Evolutionary conservation across 2,888 invertebrate genomes (phyloP).

Genomic region (Thymelicus acteon): DNA sequence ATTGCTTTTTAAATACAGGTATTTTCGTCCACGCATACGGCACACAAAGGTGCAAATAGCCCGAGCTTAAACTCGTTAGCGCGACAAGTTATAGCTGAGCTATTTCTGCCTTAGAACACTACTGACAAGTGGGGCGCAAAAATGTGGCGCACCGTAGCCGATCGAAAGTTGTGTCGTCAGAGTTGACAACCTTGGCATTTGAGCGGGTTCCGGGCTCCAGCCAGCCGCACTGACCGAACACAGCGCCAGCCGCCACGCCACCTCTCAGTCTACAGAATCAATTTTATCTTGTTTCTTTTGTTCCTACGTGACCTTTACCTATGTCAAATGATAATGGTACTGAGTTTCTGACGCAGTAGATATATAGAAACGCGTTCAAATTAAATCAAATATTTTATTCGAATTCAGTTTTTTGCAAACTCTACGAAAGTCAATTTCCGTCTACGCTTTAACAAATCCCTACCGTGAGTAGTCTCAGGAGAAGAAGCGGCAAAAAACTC

Average conservation of each 20-base stretch:
- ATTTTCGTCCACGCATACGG: too few relatives aligned
- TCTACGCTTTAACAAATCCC: too few relatives aligned
- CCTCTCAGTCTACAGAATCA: constrained; percentile 55
- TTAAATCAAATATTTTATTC: too few relatives aligned
- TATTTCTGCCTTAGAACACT: constrained; percentile 33
- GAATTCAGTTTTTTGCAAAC: too few relatives aligned
- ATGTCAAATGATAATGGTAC: background rate
- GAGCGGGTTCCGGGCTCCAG: constrained; percentile 74
- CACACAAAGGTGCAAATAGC: background rate
- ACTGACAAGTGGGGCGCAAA: constrained; percentile 72
- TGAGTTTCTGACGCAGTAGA: too few relatives aligned
- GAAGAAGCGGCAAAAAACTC: too few relatives aligned
- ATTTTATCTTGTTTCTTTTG: constrained; percentile 42
- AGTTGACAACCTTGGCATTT: constrained; percentile 85
- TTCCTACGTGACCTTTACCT: background rate
- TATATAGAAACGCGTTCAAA: too few relatives aligned
- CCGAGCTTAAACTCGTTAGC: background rate
- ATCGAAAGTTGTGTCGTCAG: constrained; percentile 83
- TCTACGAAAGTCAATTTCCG: too few relatives aligned
- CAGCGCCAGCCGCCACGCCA: constrained; percentile 50
- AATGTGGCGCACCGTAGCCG: constrained; percentile 73
- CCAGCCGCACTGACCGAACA: constrained; percentile 55
- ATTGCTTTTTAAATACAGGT: too few relatives aligned
- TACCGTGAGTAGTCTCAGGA: too few relatives aligned
- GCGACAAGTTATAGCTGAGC: constrained; percentile 19